A percentile compares a stretch with the other conserved stretches of the same genome.
Evolutionary conservation across 2,888 invertebrate genomes (phyloP).

Genomic region (Callosobruchus maculatus): DNA sequence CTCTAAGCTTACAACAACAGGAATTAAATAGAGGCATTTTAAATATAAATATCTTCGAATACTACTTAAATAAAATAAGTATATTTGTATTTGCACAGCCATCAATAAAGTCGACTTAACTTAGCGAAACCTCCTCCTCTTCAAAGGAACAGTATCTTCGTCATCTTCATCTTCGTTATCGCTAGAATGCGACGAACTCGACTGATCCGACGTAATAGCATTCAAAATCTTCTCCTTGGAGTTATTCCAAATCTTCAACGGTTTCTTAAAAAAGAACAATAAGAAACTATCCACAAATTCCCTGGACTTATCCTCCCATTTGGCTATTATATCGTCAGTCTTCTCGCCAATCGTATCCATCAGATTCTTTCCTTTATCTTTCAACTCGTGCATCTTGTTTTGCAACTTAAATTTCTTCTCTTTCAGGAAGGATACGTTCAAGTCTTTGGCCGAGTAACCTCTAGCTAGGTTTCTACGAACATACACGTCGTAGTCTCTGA

Average conservation of each 20-base stretch:
- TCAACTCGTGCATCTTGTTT: slow-evolving; percentile 93
- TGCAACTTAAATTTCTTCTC: slow-evolving; percentile 94
- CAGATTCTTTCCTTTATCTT: slow-evolving; percentile 85
- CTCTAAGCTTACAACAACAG: not conserved
- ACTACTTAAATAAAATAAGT: not conserved
- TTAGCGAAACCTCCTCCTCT: slow-evolving; percentile 21
- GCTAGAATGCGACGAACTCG: slow-evolving; percentile 53
- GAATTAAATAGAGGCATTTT: not conserved
- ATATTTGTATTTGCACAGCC: not conserved
- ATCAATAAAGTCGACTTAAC: not conserved
- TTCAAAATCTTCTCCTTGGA: slow-evolving; percentile 83
- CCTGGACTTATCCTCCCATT: slow-evolving; percentile 96
- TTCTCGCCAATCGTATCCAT: slow-evolving; percentile 84
- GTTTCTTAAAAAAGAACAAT: slow-evolving; percentile 83
- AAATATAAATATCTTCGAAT: not conserved
- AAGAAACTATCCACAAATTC: slow-evolving; percentile 95
- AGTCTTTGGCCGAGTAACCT: slow-evolving; percentile 95
- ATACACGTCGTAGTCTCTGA: slow-evolving; percentile 96
- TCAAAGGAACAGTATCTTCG: slow-evolving; percentile 18
- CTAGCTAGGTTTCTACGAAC: slow-evolving; percentile 93
- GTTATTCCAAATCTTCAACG: slow-evolving; percentile 83
- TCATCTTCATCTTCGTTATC: slow-evolving; percentile 36
- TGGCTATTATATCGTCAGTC: slow-evolving; percentile 81
- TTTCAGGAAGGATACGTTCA: slow-evolving; percentile 94
- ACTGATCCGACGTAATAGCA: slow-evolving; percentile 84